Conservation (phyloP, 1,140 invertebrate species). For the Xylocopa sonorina region DNA sequence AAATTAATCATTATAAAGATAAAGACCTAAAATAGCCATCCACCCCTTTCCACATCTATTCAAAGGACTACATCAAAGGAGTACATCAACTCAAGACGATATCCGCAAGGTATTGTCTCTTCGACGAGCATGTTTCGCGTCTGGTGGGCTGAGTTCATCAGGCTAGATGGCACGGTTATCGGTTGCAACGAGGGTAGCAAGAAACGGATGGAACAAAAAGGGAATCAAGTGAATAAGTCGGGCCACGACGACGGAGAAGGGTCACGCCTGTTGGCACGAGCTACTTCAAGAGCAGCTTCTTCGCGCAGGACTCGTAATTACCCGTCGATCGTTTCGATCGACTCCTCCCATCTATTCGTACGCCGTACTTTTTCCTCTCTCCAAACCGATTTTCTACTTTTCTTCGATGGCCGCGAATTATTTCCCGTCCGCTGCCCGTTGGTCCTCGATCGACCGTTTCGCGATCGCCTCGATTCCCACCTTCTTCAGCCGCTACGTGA, state of each 20-base stretch:
- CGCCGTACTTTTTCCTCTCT: conserved; percentile 27
- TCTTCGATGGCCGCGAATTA: conserved; percentile 21
- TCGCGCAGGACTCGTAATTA: conserved; percentile 79
- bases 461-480: conserved; percentile 56
- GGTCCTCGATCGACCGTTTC: conserved; percentile 47
- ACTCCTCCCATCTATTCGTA: conserved; percentile 54
- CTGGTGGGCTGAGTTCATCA: conserved; percentile 66
- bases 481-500: conserved; percentile 63
- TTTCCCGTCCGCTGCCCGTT: conserved; percentile 29
- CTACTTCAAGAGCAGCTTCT: conserved; percentile 74
- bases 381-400: conserved; percentile 16
- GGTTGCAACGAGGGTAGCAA: conserved; percentile 56
- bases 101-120: conserved; percentile 34
- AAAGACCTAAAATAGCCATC: no score
- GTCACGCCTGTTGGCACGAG: conserved; percentile 80
- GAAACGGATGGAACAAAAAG: conserved; percentile 58
- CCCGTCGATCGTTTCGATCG: conserved; percentile 68
- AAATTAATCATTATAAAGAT: no score
- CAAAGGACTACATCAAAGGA: no score
- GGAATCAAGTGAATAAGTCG: conserved; percentile 54
- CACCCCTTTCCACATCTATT: no score
- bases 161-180: conserved; percentile 72
- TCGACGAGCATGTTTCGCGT: conserved; percentile 23
- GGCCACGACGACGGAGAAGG: conserved; percentile 50
- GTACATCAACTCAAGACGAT: not conserved